Conservation (phyloP, 2,888 invertebrate genomes). For the Drosophila stalkeri region DNA sequence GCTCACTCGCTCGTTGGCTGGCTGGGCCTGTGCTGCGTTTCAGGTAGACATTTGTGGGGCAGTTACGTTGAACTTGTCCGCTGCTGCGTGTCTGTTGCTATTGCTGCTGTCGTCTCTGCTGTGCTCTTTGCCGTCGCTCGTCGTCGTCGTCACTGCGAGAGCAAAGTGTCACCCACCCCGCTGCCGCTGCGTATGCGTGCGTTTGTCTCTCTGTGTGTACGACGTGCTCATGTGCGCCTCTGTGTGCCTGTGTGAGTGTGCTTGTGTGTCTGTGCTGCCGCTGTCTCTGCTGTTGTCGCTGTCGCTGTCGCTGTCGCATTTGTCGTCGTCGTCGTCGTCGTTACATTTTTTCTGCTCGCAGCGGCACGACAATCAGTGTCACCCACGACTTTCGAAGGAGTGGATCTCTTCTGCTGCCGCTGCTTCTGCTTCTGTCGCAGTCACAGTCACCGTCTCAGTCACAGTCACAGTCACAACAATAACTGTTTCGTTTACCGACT, state of each 20-base stretch:
- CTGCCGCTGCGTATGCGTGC: conserved; percentile 25
- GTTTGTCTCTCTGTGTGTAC: conserved; percentile 3
- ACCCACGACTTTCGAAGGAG: conserved; percentile 83
- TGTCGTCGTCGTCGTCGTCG: conserved; percentile 51
- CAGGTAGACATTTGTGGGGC: conserved; percentile 81
- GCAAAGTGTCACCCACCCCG: conserved; percentile 73
- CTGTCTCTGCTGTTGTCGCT: conserved; percentile 48
- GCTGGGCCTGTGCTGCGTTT: conserved; percentile 46
- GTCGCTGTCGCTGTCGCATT: conserved; percentile 49
- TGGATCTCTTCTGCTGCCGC: conserved; percentile 69
- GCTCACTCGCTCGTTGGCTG: conserved; percentile 45
- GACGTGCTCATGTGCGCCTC: neutral
- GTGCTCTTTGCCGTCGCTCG: conserved; percentile 25
- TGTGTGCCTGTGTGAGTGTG: conserved; percentile 12
- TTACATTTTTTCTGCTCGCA: conserved; percentile 67
- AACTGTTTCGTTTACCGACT: conserved; percentile 23
- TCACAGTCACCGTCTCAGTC: conserved; percentile 38
- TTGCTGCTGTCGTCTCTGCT: conserved; percentile 22
- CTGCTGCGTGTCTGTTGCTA: conserved; percentile 78
- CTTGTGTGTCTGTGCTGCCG: conserved; percentile 30
- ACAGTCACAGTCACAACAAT: conserved; percentile 26
- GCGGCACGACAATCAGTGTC: conserved; percentile 82
- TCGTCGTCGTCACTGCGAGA: conserved; percentile 36
- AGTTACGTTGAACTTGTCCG: conserved; percentile 85
- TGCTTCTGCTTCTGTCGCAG: conserved; percentile 48